These are phyloP conservation scores for Autographa pulchrina DNA, from an alignment of 2,888 invertebrate genomes.

Conservation along the genomic window DNA sequence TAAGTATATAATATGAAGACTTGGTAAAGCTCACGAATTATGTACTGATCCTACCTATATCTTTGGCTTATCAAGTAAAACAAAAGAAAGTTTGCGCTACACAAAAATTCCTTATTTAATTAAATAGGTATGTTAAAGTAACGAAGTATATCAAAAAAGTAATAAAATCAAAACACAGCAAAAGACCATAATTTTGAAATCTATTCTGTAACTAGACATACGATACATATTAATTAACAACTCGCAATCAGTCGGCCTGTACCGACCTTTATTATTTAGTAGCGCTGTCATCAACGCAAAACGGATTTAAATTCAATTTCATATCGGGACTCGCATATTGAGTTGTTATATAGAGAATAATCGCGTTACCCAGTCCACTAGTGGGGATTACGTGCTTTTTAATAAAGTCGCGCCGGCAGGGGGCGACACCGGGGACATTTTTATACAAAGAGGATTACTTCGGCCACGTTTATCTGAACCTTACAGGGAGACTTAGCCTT, in stretches of 20 bases:
- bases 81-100: background rate
- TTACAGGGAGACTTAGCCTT: constrained; percentile 86
- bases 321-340: constrained; percentile 83
- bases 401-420: constrained; percentile 85
- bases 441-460: constrained; percentile 89
- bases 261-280: constrained; percentile 60
- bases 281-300: constrained; percentile 72
- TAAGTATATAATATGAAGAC: too few relatives aligned
- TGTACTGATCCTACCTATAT: too few relatives aligned
- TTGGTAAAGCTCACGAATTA: too few relatives aligned
- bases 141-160: background rate
- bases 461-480: constrained; percentile 88
- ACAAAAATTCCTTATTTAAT: background rate
- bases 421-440: constrained; percentile 87
- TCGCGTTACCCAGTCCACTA: constrained; percentile 89
- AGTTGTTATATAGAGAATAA: constrained; percentile 86
- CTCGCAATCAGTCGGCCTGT: constrained; percentile 49
- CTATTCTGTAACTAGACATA: constrained; percentile 45
- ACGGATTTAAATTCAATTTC: constrained; percentile 86
- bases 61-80: background rate
- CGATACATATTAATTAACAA: constrained; percentile 48
- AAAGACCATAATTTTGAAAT: constrained; percentile 29
- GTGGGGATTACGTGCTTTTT: constrained; percentile 88
- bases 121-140: background rate
- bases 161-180: constrained; percentile 12